Percentiles rank a stretch among this genome's conserved stretches.
These are phyloP conservation scores for Acronicta aceris DNA, from an alignment of 2,888 invertebrate genomes.

Conservation along the genomic window DNA sequence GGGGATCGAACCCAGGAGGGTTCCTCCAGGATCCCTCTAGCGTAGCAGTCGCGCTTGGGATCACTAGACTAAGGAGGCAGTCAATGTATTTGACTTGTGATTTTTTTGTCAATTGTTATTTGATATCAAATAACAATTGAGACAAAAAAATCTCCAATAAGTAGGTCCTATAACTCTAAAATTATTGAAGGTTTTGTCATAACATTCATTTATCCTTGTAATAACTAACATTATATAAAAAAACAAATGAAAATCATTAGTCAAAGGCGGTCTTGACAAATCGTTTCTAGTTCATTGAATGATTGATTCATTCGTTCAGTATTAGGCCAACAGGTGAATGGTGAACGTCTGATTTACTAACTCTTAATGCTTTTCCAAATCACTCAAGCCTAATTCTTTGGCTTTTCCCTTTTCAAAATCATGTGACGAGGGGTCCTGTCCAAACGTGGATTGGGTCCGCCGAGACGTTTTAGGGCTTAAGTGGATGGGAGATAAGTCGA, in stretches of 20 bases:
- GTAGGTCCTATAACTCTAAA: too few relatives aligned
- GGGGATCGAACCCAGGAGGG: too few relatives aligned
- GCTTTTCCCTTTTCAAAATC: conserved; percentile 84
- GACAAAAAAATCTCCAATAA: too few relatives aligned
- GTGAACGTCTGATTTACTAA: conserved; percentile 80
- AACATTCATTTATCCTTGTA: neutral
- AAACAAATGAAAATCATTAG: conserved; percentile 36
- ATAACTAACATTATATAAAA: conserved; percentile 7
- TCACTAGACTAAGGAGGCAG: too few relatives aligned
- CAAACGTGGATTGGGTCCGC: conserved; percentile 63
- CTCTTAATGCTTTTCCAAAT: conserved; percentile 82
- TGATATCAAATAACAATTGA: too few relatives aligned
- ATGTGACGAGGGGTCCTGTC: conserved; percentile 76
- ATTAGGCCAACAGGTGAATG: conserved; percentile 62
- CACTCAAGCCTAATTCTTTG: conserved; percentile 77
- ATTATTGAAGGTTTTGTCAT: neutral
- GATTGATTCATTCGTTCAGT: conserved; percentile 83
- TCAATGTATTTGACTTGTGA: too few relatives aligned
- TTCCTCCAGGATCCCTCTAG: too few relatives aligned
- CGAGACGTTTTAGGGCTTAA: conserved; percentile 69
- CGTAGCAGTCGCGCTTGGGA: too few relatives aligned
- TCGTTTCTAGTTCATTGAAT: conserved; percentile 81
- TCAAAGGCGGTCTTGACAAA: conserved; percentile 75
- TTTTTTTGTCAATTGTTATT: too few relatives aligned
- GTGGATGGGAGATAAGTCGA: conserved; percentile 64